A percentile compares a stretch with the other conserved stretches of the same genome.
Conservation (phyloP, 2,113 vertebrate genomes). For the Hyaena hyaena region DNA sequence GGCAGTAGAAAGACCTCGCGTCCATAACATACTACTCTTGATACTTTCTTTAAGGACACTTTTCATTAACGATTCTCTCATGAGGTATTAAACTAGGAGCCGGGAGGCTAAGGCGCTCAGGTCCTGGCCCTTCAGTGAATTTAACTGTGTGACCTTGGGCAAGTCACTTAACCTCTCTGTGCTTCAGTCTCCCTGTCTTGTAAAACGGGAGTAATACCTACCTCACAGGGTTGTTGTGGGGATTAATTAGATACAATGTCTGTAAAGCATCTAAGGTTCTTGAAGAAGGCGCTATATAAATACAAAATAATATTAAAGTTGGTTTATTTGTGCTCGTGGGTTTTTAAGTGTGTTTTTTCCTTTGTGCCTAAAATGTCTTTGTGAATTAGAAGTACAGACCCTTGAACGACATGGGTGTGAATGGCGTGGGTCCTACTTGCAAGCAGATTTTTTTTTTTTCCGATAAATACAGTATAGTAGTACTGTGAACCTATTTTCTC, state of each 20-base stretch:
- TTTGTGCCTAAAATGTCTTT: conserved; percentile 23
- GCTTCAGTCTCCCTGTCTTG: conserved; percentile 79
- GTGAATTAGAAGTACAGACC: not conserved
- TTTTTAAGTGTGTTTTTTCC: conserved; percentile 51
- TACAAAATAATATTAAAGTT: conserved; percentile 82
- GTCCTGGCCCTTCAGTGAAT: conserved; percentile 63
- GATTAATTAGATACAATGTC: conserved; percentile 78
- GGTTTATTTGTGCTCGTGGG: conserved; percentile 81
- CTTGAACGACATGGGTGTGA: not conserved
- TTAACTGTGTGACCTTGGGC: conserved; percentile 75
- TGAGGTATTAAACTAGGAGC: conserved; percentile 71
- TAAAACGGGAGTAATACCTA: conserved; percentile 80
- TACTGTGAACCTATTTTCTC: not conserved
- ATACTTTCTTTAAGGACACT: conserved; percentile 71
- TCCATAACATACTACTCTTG: conserved; percentile 70
- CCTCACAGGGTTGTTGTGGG: conserved; percentile 85
- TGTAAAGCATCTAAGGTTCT: conserved; percentile 79
- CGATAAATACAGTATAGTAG: not conserved
- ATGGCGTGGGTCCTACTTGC: not conserved
- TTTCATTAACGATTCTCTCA: conserved; percentile 67
- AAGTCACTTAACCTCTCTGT: conserved; percentile 80
- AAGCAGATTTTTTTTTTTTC: not conserved
- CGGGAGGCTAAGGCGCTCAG: conserved; percentile 66
- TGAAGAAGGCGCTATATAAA: conserved; percentile 81
- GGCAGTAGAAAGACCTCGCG: conserved; percentile 67